phyloP scores from a whole-genome alignment of 2,797 vertebrate genomes.

The Chiroxiphia lanceolata region DNA sequence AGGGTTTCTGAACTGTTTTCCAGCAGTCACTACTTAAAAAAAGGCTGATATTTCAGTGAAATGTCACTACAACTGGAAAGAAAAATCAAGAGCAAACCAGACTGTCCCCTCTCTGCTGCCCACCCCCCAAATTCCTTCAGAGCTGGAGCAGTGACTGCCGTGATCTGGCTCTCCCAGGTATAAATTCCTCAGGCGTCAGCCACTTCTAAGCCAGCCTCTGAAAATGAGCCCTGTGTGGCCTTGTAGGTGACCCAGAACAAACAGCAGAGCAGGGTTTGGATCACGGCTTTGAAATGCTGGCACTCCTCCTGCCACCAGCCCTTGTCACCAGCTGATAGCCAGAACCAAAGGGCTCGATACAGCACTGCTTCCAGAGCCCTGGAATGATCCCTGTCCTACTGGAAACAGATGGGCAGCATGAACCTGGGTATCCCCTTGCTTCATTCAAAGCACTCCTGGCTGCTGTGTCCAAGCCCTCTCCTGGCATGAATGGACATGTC shows the following conservation, averaged over 20 bases:
- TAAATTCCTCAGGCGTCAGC: neutral
- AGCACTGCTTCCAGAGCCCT: neutral
- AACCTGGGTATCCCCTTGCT: neutral
- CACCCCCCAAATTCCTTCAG: fast-evolving
- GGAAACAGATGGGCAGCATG: neutral
- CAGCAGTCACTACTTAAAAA: neutral
- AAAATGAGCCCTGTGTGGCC: neutral
- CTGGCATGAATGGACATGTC: fast-evolving
- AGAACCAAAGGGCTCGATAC: neutral
- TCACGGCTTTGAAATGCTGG: neutral
- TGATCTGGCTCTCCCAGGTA: neutral
- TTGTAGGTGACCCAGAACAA: neutral
- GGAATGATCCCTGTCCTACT: neutral
- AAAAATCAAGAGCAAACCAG: neutral
- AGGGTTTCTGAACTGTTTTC: neutral
- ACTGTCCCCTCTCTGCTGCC: neutral
- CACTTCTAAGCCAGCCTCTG: neutral
- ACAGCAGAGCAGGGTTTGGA: neutral
- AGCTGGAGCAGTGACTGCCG: neutral
- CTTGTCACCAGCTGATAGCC: neutral
- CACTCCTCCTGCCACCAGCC: neutral
- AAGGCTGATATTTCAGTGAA: neutral
- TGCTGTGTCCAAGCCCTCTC: neutral
- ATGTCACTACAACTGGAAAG: neutral
- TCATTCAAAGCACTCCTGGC: neutral